A percentile compares a stretch with the other conserved stretches of the same genome.
Evolutionary conservation across 2,888 invertebrate genomes (phyloP).

Genomic region (Chalcis sispes): DNA sequence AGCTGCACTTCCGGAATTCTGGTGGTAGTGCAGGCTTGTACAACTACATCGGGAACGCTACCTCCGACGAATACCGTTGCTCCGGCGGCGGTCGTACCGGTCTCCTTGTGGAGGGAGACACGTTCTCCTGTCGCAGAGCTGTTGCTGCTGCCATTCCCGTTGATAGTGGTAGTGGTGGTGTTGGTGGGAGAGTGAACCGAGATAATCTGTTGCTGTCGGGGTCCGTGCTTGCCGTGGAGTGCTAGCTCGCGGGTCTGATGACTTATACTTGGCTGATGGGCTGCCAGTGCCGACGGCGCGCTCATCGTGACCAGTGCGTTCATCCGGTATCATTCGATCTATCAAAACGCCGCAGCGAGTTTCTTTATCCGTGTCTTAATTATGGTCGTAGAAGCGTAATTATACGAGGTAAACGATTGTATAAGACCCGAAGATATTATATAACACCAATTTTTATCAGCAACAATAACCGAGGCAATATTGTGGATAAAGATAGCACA

Average conservation of each 20-base stretch:
- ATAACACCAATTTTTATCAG: too few species aligned
- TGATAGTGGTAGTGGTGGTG: neutral
- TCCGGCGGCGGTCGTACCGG: conserved; percentile 60
- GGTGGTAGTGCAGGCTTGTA: conserved; percentile 28
- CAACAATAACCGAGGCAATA: too few species aligned
- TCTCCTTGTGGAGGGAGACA: conserved; percentile 9
- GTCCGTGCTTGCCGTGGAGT: neutral
- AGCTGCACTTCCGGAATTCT: conserved; percentile 70
- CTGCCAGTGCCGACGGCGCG: conserved; percentile 67
- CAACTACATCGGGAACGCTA: conserved; percentile 63
- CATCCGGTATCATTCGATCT: conserved; percentile 60
- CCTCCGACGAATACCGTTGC: conserved; percentile 77
- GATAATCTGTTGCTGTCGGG: conserved; percentile 65
- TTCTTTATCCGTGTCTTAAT: neutral
- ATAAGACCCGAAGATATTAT: too few species aligned
- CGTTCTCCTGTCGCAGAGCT: neutral
- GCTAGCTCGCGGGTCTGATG: conserved; percentile 56
- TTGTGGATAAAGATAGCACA: too few species aligned
- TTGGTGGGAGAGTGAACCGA: conserved; percentile 69
- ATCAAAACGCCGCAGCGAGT: neutral
- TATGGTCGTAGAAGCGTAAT: too few species aligned
- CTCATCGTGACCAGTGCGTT: conserved; percentile 69
- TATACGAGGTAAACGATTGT: too few species aligned
- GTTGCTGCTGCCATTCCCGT: neutral
- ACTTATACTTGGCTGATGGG: conserved; percentile 62